Conservation (phyloP, 2,113 vertebrate species). For the Mesembrinibis cayennensis region DNA sequence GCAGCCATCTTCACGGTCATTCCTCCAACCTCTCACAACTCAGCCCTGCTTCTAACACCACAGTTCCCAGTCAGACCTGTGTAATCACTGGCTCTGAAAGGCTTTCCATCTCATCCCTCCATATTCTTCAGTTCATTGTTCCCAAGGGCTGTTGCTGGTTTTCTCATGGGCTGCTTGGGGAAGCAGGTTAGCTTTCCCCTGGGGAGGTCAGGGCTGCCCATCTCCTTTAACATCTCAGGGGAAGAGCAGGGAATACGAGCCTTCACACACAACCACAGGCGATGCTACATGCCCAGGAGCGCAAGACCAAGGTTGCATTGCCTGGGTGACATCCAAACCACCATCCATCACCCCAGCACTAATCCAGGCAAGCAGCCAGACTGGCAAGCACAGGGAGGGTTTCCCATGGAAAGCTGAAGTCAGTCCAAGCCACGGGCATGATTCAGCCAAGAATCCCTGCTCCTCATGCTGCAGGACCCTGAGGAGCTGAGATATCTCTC, state of each 20-base stretch:
- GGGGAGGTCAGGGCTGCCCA: not conserved
- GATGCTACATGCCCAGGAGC: not conserved
- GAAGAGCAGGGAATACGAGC: not conserved
- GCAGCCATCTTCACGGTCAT: not conserved
- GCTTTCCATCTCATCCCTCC: not conserved
- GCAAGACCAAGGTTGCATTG: not conserved
- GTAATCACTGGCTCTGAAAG: not conserved
- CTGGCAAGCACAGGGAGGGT: not conserved
- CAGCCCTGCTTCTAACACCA: not conserved
- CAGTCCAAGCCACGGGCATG: not conserved
- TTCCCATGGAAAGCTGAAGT: constrained; percentile 34
- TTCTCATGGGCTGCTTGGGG: not conserved
- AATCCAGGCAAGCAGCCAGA: constrained; percentile 18
- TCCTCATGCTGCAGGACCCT: not conserved
- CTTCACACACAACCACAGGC: not conserved
- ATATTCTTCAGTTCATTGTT: not conserved
- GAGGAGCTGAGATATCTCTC: not conserved
- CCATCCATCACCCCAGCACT: constrained; percentile 4
- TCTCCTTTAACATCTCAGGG: not conserved
- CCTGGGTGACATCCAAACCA: constrained; percentile 21
- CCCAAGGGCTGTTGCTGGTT: not conserved
- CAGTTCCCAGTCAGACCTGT: not conserved
- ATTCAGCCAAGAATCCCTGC: not conserved
- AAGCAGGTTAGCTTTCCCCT: not conserved
- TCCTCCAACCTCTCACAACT: not conserved